Evolutionary conservation across 92 coral and sea anemone genomes (phyloP), one percentile per base, ranked within the genome.

Genomic region (Phenganax stokvisi): DNA sequence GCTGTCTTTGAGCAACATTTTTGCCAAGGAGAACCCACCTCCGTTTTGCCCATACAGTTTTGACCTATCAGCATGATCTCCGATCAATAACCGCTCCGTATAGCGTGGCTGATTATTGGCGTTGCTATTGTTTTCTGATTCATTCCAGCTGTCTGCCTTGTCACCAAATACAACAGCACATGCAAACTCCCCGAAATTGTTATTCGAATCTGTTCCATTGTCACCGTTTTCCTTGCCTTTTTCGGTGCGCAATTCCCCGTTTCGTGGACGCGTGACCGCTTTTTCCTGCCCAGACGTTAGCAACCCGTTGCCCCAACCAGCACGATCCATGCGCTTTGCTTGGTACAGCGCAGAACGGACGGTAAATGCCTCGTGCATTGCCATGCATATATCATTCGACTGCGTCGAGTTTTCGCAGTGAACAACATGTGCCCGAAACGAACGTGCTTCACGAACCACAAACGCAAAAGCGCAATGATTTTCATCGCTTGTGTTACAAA

Each of bases 381-480:
- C 91, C 80, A 90, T 84, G 74, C 90, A 94, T n/a, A 90, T 81
- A 58, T 94, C 98, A 20, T 85, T 85, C 6, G 98, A 97, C 76
- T 92, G 90, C 74, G 85, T 68, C 71, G 89, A 86, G 83, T 85
- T 87, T 51, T 92, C 97, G 81, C 98, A 94, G 69, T 87, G 86
- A 72, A 94, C 89, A 72, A 94, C 89, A 80, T 90, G 92, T 12
- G 98, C 96, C 68, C 90, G 90, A 87, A 92, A 92, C 15, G 91
- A 86, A 56, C 63, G 73, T 16, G 80, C 83, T 76, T 92, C 94
- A 0, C 92, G 88, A 12, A 92, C 98, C 27, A 94, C 88, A 66
- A 94, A 92, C 62, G 92, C 98, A 53, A 94, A 94, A n/a, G 92
- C 98, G 82, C 84, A 86, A 79, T 83, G 92, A 77, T 86, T 76